Conservation (phyloP, 2,888 invertebrate species). For the Ceraclea dissimilis region DNA sequence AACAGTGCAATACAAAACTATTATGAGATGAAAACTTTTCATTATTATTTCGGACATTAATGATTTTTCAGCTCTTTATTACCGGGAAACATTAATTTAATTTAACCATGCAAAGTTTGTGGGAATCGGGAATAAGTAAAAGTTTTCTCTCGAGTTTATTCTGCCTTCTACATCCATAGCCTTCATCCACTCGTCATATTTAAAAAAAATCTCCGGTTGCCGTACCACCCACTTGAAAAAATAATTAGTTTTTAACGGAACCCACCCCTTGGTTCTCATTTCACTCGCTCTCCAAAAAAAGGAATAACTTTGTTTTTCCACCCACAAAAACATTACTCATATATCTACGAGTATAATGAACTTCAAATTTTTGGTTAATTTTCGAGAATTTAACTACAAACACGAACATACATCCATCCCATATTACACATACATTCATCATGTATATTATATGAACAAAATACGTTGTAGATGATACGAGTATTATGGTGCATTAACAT, state of each 20-base stretch:
- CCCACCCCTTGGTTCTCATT: conserved; percentile 2
- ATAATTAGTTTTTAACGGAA: conserved; percentile 19
- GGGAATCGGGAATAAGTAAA: background rate
- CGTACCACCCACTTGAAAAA: conserved; percentile 15
- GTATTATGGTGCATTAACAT: no score
- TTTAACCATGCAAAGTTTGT: background rate
- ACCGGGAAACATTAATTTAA: background rate
- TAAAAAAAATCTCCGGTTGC: conserved; percentile 9
- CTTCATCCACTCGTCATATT: conserved; percentile 9
- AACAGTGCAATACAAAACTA: background rate
- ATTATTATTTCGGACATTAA: conserved; percentile 1
- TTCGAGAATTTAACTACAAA: no score
- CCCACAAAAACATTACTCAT: background rate
- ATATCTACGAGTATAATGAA: background rate
- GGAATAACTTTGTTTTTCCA: background rate
- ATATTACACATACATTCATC: no score
- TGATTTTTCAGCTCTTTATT: background rate
- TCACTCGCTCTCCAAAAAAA: background rate
- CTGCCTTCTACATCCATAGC: conserved; percentile 5
- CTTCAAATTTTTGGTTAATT: background rate
- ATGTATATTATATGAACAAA: no score
- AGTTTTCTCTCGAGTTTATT: background rate
- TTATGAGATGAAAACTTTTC: background rate
- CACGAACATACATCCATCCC: no score
- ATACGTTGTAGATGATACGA: no score